Evolutionary conservation across 2,797 vertebrate genomes (phyloP).

Genomic region (Furcifer pardalis): DNA sequence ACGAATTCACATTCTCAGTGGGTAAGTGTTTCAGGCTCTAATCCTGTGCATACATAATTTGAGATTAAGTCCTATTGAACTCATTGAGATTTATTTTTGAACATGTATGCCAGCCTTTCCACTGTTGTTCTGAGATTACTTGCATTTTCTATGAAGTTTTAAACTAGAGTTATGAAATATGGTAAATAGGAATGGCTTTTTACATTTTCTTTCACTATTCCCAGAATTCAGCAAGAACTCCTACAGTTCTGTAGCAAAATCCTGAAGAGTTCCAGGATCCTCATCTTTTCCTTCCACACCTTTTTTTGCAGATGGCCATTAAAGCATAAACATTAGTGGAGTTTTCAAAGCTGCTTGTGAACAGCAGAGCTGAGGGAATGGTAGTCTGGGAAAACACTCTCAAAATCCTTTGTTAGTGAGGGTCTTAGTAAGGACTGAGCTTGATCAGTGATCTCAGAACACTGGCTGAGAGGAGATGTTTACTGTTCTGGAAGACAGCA

Average conservation of each 20-base stretch:
- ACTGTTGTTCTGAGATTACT: background rate
- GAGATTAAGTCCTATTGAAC: background rate
- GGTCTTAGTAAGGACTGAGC: background rate
- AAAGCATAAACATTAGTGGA: no score
- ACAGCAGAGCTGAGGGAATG: no score
- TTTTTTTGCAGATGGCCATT: no score
- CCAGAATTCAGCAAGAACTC: no score
- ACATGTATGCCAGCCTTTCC: background rate
- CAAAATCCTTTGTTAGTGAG: no score
- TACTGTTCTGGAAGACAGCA: background rate
- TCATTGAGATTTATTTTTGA: background rate
- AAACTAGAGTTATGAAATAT: background rate
- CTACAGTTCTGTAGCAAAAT: no score
- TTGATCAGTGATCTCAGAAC: background rate
- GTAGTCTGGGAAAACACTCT: no score
- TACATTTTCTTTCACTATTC: no score
- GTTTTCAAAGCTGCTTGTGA: no score
- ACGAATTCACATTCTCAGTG: constrained; percentile 97
- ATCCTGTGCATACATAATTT: background rate
- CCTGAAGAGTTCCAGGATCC: no score
- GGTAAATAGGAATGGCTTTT: no score
- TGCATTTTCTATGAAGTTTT: constrained; percentile 20
- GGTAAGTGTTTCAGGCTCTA: constrained; percentile 77
- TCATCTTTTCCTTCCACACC: no score
- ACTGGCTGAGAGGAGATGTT: background rate